Evolutionary conservation across 2,113 vertebrate genomes (phyloP).

Genomic region (Forbesichthys papilliferus): DNA sequence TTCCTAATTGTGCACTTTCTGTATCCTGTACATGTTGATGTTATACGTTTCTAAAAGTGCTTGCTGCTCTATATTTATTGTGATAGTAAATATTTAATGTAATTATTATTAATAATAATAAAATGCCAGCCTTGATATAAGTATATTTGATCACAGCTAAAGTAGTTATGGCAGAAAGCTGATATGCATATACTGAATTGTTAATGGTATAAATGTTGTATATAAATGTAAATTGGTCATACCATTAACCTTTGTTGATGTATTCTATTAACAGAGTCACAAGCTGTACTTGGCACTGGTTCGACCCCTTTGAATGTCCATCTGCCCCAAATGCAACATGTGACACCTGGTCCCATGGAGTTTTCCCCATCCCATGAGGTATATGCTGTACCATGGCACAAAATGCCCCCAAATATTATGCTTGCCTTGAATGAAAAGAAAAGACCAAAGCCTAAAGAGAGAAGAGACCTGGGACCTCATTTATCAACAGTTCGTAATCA

Average conservation of each 20-base stretch:
- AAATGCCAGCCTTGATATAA: neutral
- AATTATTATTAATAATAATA: neutral
- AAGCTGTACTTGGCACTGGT: neutral
- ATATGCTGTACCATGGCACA: slow-evolving; percentile 21
- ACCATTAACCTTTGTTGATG: neutral
- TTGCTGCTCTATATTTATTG: too few relatives aligned
- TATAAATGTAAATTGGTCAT: neutral
- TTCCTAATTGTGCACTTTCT: too few relatives aligned
- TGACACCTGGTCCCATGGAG: neutral
- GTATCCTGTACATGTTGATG: too few relatives aligned
- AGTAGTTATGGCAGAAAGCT: neutral
- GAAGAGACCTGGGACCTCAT: slow-evolving; percentile 6
- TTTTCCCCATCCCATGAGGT: slow-evolving; percentile 5
- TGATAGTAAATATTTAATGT: too few relatives aligned
- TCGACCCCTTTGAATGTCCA: neutral
- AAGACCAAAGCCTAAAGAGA: slow-evolving; percentile 11
- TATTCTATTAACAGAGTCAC: neutral
- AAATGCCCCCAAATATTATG: slow-evolving; percentile 5
- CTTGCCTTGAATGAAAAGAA: slow-evolving; percentile 17
- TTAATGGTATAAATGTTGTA: neutral
- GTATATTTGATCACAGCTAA: neutral
- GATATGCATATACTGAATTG: neutral
- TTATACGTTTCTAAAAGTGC: too few relatives aligned
- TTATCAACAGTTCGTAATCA: neutral
- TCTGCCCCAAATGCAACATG: neutral